Base-by-base conservation (phyloP, 2,888 invertebrate species). In the Patella ulyssiponensis region DNA sequence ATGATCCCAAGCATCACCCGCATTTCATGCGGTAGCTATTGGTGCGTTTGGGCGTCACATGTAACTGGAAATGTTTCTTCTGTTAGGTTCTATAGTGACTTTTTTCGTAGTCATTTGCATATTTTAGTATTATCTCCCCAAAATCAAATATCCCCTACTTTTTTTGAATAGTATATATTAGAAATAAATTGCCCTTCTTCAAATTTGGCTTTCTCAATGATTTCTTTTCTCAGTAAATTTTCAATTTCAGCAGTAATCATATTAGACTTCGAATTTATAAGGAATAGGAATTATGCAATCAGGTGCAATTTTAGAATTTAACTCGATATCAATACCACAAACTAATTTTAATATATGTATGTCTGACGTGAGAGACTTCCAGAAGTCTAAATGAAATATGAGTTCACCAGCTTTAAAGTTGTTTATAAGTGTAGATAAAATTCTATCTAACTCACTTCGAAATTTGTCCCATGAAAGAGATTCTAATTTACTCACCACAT, bases 321-420 rank as follows among this genome's bases (percentile, higher is more conserved):
- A 52, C 17, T 75, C 53, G 15, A 70, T 69, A 3, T 33, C 15
- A 11, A 75, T n/a, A 51, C 23, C 75, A 4, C 33, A 33, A 11
- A 75, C 75, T 27, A 33, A 20, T 69, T 53, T 44, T 52, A 69
- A 27, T 12, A 75, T 75, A 27, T 75, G 52, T 14, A 33, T 17
- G 53, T 69, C 75, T n/a, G 52, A 58, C 11, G 75, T 75, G 23
- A 75, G n/a, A 3, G 33, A 17, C 53, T 69, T 12, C 69, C 70
- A 75, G 12, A 27, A 23, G 27, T 69, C 52, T 11, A 69, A 12
- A 75, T 15, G 69, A 23, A 53, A 69, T 53, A 17, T 12, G 11
- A 75, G 53, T n/a, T 75, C 52, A 11, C 75, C 69, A 69, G 23
- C 53, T 52, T 64, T 56, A 23, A 75, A 75, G 17, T 56, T 56